Percentiles rank a stretch among this genome's conserved stretches.
phyloP scores from a whole-genome alignment of 2,797 vertebrate species.

The Kryptolebias ocellatus region DNA sequence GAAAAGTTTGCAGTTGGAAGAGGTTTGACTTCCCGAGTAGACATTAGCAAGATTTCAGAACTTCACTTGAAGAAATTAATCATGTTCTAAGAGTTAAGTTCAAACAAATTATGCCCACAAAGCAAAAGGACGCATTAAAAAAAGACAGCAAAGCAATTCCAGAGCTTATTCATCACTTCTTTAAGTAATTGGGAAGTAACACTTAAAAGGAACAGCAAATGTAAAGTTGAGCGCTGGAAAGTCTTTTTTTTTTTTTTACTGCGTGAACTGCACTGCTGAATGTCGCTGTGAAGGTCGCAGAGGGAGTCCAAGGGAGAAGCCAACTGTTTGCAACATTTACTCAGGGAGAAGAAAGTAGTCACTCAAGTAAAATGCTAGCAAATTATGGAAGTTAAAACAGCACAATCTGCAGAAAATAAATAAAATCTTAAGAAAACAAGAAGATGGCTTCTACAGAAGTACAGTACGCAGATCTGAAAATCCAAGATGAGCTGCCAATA shows the following conservation, averaged over 20 bases:
- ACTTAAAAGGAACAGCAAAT: not conserved
- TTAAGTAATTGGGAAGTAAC: not conserved
- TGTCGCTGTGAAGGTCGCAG: not conserved
- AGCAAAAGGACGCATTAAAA: not conserved
- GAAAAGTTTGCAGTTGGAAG: not conserved
- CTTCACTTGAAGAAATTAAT: not conserved
- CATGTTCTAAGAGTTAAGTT: not conserved
- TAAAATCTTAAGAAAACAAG: not conserved
- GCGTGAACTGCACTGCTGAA: not conserved
- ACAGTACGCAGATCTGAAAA: not conserved
- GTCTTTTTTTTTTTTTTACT: not conserved
- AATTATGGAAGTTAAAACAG: not conserved
- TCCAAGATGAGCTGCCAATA: not conserved
- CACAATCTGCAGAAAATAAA: not conserved
- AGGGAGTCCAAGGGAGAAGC: not conserved
- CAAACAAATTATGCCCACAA: not conserved
- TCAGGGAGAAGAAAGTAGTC: not conserved
- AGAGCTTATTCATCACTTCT: not conserved
- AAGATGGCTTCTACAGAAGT: not conserved
- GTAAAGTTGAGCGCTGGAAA: not conserved
- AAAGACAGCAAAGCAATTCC: not conserved
- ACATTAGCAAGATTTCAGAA: not conserved
- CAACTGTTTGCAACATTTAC: not conserved
- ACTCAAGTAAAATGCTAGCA: not conserved
- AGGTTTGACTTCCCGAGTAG: not conserved